Base-by-base conservation (phyloP, 64 coral and sea anemone genomes). In the Montipora efflorescens region DNA sequence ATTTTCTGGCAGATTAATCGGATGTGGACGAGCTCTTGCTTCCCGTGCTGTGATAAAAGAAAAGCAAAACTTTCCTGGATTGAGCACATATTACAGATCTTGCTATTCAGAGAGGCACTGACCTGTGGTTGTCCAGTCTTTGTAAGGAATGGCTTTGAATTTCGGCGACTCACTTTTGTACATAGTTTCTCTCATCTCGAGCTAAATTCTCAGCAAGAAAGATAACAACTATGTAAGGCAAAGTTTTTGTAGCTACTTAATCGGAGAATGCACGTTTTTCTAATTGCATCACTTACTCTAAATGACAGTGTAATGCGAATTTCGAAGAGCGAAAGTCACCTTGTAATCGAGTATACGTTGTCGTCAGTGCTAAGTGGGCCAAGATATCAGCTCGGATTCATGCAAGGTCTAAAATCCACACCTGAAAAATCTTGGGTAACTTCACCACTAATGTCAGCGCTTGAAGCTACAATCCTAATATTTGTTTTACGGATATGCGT, bases 51-150 rank as follows among this genome's bases (percentile, higher is more conserved):
- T 57, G 11, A 57, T 57, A 47, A 69, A 86, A 70, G 3, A 72
- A 51, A 18, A 83, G 2, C 36, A 83, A 2, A 57, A 7, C 11
- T 57, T 11, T 57, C 11, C 53, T 57, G 53, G 53, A 57, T 6
- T 2, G 36, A 36, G 36, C 36, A 36, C 36, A 36, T 36, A 36
- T 36, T 2, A 36, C 36, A 36, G 36, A 36, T 36, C 36, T 36
- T 36, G 36, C 36, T 36, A 57, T 57, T 14, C 5, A 36, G 10
- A n/a, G 21, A 81, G 57, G 23, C 45, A 58, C 79, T 12, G 18
- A 86, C 82, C 82, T 86, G 82, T 86, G 10, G 82, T 86, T 21
- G 82, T 59, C 82, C 82, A 86, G 46, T 86, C 82, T 86, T 86
- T 86, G 9, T 86, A 86, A 13, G 82, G 64, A 49, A 19, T 86